Conservation (phyloP, 2,797 vertebrate species). For the Cyprinodon diabolis region DNA sequence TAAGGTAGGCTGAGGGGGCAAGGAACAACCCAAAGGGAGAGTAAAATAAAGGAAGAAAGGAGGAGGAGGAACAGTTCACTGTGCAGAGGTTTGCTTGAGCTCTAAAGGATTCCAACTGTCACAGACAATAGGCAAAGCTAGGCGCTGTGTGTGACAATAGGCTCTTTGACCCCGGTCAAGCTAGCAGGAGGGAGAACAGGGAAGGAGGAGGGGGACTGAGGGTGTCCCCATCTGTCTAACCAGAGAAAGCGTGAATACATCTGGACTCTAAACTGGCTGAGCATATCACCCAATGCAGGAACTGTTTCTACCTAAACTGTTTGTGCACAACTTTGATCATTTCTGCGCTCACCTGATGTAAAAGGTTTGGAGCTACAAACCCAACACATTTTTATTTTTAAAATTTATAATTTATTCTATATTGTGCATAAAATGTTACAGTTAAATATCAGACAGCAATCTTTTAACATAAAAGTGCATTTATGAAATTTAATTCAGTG, state of each 20-base stretch:
- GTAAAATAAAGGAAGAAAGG: conserved; percentile 60
- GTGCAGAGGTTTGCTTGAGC: conserved; percentile 72
- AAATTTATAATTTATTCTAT: too few relatives aligned
- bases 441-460: too few relatives aligned
- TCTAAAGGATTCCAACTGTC: conserved; percentile 70
- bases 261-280: conserved; percentile 30
- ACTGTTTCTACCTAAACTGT: neutral
- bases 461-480: too few relatives aligned
- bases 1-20: conserved; percentile 3
- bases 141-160: conserved; percentile 79
- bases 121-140: conserved; percentile 73
- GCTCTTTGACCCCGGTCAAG: conserved; percentile 75
- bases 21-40: conserved; percentile 40
- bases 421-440: too few relatives aligned
- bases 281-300: neutral
- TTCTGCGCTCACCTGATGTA: neutral
- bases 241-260: conserved; percentile 39
- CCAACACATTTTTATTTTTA: too few relatives aligned
- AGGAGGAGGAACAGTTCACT: conserved; percentile 55
- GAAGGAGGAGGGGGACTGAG: conserved; percentile 20
- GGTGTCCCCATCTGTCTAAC: conserved; percentile 76
- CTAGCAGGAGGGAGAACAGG: conserved; percentile 22
- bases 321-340: neutral
- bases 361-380: neutral
- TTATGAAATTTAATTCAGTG: too few relatives aligned